A percentile compares a stretch with the other conserved stretches of the same genome.
Conservation (phyloP, 1,140 invertebrate species). For the Araneus ventricosus region DNA sequence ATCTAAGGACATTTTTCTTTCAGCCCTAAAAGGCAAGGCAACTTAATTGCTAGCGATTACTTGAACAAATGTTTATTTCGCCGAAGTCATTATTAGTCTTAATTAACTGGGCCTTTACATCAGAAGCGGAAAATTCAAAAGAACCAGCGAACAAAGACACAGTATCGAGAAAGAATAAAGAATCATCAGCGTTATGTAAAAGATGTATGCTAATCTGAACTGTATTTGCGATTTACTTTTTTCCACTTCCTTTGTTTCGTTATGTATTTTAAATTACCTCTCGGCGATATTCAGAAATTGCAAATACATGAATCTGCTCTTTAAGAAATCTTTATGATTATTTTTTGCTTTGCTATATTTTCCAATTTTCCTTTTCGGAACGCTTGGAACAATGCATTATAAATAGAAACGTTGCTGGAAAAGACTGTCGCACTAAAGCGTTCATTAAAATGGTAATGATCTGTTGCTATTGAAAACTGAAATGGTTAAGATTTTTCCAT, state of each 20-base stretch:
- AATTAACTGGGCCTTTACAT: neutral
- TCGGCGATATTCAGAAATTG: slow-evolving; percentile 22
- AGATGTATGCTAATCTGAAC: slow-evolving; percentile 9
- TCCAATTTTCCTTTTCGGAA: neutral
- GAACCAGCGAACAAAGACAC: neutral
- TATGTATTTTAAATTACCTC: slow-evolving; percentile 37
- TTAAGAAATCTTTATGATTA: neutral
- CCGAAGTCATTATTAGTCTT: slow-evolving; percentile 11
- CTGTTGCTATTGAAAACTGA: slow-evolving; percentile 31
- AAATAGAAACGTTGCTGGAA: neutral
- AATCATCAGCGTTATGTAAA: neutral
- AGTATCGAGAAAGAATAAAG: neutral
- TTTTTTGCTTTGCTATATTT: neutral
- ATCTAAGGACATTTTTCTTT: neutral
- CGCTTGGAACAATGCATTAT: slow-evolving; percentile 31
- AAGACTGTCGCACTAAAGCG: neutral
- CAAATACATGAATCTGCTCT: slow-evolving; percentile 9
- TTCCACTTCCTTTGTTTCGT: neutral
- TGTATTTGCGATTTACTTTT: neutral
- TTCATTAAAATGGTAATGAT: slow-evolving; percentile 35
- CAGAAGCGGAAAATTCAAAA: neutral
- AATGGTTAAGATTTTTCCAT: slow-evolving; percentile 18
- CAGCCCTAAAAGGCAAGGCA: neutral
- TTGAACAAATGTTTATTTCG: slow-evolving; percentile 28
- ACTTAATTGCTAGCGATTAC: slow-evolving; percentile 4